Conservation (phyloP, 2,797 vertebrate genomes). For the Cirrhinus mrigala region DNA sequence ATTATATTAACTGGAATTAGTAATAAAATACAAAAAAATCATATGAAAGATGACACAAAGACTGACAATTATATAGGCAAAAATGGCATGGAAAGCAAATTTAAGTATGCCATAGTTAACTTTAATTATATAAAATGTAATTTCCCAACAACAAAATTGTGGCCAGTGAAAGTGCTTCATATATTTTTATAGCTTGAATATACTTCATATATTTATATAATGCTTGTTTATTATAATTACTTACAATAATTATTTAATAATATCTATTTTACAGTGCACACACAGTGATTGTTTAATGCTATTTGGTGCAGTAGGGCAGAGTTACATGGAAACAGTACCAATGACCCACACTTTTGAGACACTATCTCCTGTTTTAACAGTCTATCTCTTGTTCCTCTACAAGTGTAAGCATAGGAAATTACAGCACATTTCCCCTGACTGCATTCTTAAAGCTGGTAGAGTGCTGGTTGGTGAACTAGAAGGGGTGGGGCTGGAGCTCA, state of each 20-base stretch:
- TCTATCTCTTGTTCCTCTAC: neutral
- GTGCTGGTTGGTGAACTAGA: constrained; percentile 24
- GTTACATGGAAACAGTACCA: neutral
- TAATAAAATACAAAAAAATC: no score
- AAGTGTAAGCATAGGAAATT: constrained; percentile 6
- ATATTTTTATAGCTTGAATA: neutral
- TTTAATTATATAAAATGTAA: no score
- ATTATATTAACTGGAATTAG: no score
- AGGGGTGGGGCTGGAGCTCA: neutral
- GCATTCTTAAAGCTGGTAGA: constrained; percentile 26
- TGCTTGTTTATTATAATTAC: neutral
- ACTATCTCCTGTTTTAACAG: constrained; percentile 16
- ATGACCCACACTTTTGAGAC: neutral
- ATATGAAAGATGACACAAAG: no score
- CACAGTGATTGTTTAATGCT: neutral
- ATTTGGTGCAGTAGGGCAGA: neutral
- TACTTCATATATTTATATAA: neutral
- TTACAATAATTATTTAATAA: neutral
- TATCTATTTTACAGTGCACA: neutral
- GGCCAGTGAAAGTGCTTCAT: no score
- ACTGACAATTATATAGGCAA: no score
- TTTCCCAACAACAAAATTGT: no score
- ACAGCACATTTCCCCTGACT: constrained; percentile 35
- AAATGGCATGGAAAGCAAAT: no score
- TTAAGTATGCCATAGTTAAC: no score